Evolutionary conservation across 2,113 vertebrate species (phyloP), one percentile per base, ranked within the genome.

Genomic region (Oriolus oriolus): DNA sequence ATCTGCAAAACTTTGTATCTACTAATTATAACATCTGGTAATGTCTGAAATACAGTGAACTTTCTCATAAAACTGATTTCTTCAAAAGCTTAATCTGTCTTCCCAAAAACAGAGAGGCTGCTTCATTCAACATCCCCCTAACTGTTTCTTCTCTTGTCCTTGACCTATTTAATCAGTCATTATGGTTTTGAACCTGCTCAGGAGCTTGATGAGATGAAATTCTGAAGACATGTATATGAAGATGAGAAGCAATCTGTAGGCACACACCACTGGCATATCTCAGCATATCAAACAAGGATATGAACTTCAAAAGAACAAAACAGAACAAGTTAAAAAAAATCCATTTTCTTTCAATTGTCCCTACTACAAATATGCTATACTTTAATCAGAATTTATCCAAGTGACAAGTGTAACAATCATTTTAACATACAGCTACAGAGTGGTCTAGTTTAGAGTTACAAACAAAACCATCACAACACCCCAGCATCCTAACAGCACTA

Each of bases 221-320:
- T 98, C 98, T 99, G 98, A 99, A 99, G 96, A 99, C 98, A n/a
- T 60, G 97, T 98, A 99, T 99, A 96, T 97, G 98, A 96, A 99
- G 98, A 95, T 99, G 99, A 90, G 98, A 97, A 81, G 99, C 98
- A 89, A 99, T 99, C 98, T 99, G 99, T 75, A 99, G 97, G 97
- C 99, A 99, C 80, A 99, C 97, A 45, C 98, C 98, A 81, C 98
- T 98, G 96, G 99, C 99, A 97, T 99, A 99, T 93, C 98, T 98
- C 57, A 98, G 92, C 97, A 99, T 98, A 98, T 99, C 99, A 97
- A 99, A 91, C 88, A 98, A 95, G 45, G 99, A 99, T 94, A 99
- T 96, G 87, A 99, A 97, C 99, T 99, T 97, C 42, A 97, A 98
- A 95, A 97, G 66, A 95, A 89, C 94, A 96, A 95, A 64, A 91